These are phyloP conservation scores for Bujurquina vittata DNA, from an alignment of 2,113 vertebrate genomes.

Conservation along the genomic window DNA sequence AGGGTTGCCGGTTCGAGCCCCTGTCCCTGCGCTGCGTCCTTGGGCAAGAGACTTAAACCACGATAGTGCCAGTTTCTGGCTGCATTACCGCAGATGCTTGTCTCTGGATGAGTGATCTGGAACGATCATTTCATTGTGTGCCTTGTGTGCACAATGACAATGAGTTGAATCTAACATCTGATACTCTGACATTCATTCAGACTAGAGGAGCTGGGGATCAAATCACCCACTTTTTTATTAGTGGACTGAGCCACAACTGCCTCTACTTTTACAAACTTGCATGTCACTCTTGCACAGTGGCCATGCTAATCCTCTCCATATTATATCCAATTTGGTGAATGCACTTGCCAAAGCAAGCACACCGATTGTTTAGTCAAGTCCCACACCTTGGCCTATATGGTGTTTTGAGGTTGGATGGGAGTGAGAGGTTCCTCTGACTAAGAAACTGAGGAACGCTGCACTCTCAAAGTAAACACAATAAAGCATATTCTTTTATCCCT, in stretches of 20 bases:
- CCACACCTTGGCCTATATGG: neutral
- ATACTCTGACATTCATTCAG: neutral
- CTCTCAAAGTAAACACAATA: neutral
- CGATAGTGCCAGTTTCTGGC: no score
- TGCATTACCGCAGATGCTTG: no score
- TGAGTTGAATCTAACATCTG: no score
- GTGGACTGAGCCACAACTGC: neutral
- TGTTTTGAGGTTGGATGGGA: neutral
- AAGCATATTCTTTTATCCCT: neutral
- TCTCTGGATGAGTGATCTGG: no score
- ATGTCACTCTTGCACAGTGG: neutral
- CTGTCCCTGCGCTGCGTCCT: no score
- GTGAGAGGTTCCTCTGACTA: neutral
- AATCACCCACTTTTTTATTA: neutral
- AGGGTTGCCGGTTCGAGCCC: no score
- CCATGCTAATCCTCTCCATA: neutral
- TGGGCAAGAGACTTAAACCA: no score
- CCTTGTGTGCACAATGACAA: no score
- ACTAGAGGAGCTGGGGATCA: neutral
- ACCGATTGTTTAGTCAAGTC: neutral
- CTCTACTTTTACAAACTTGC: neutral
- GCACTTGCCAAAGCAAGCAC: neutral
- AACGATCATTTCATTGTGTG: no score
- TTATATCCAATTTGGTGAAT: neutral
- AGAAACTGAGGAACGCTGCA: rapidly evolving